Evolutionary conservation across 2,888 invertebrate genomes (phyloP), one percentile per base, ranked within the genome.

Genomic region (Tethea ocularis): DNA sequence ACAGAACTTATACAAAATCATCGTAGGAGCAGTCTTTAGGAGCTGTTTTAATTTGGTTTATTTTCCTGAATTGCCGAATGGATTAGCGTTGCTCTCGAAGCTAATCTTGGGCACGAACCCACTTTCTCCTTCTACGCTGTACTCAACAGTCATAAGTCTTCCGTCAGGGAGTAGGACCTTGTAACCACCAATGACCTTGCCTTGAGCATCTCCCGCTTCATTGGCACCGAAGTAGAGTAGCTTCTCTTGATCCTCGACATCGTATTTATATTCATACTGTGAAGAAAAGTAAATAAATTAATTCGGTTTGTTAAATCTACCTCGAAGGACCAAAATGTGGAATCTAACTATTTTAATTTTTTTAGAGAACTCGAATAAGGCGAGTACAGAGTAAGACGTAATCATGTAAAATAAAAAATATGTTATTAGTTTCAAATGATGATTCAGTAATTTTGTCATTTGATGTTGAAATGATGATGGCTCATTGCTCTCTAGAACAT

Each of bases 211-310:
- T 2, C 95, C 95, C 33, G 89, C 84, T 88, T 96, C 96, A 71
- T 95, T 95, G 64, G 95, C 95, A 11, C 96, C 96, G 83, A 95
- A 96, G 87, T 93, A 95, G 53, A 95, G 93, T 60, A 94, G 91
- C 68, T 95, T 95, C 72, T 95, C 95, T 68, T 94, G 94, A 80
- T 96, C 96, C 79, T 96, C 95, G 26, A 96, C 96, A 85, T 95
- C 95, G 84, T 96, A 96, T 84, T 95, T 94, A 86, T 95, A 96
- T 82, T 95, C 95, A 76, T 96, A 96, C 96, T 96, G 91, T 62
- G 86, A 75, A 71, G 59, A 63, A 69, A 66, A 66, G 36, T 23
- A 51, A n/a, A 57, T 33, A 5, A 36, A 29, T 66, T 64, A 64
- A 38, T 46, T 22, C 38, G 26, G 26, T 26, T 51, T 33, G 17